phyloP scores from a whole-genome alignment of 2,888 invertebrate genomes.

The Agriopis aurantiaria region DNA sequence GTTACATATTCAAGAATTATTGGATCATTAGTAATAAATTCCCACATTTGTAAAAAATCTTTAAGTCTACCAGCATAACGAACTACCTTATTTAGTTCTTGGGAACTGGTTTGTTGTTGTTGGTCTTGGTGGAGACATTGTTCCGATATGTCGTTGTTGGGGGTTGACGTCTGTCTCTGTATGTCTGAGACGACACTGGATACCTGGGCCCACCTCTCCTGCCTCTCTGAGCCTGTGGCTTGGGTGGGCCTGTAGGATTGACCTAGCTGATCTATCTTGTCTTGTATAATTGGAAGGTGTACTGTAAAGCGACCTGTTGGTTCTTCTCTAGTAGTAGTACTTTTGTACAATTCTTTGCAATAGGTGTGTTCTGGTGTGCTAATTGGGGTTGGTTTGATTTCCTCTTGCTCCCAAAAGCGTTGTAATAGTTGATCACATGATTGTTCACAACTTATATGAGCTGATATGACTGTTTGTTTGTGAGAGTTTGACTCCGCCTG shows the following conservation, averaged over 20 bases:
- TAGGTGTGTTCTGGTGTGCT: conserved; percentile 4
- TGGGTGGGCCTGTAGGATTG: conserved; percentile 18
- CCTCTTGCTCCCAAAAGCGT: conserved; percentile 8
- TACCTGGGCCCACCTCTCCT: no score
- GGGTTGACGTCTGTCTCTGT: no score
- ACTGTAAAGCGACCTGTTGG: conserved; percentile 18
- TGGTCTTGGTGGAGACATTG: no score
- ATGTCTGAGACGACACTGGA: no score
- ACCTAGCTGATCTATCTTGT: conserved; percentile 10
- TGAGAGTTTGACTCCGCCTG: background rate
- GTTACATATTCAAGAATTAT: no score
- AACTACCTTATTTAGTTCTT: no score
- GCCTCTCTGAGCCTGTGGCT: no score
- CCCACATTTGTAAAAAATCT: no score
- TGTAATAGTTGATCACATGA: conserved; percentile 4
- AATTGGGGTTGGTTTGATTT: background rate
- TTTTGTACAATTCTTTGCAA: conserved; percentile 14
- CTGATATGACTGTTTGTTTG: conserved; percentile 1
- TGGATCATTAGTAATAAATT: no score
- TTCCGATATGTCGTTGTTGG: no score
- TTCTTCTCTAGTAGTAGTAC: conserved; percentile 14
- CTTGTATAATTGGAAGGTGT: conserved; percentile 15
- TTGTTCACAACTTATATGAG: background rate
- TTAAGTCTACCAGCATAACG: no score
- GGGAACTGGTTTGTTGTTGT: no score